Base-by-base conservation (phyloP, 2,113 vertebrate genomes). In the Albula goreensis region DNA sequence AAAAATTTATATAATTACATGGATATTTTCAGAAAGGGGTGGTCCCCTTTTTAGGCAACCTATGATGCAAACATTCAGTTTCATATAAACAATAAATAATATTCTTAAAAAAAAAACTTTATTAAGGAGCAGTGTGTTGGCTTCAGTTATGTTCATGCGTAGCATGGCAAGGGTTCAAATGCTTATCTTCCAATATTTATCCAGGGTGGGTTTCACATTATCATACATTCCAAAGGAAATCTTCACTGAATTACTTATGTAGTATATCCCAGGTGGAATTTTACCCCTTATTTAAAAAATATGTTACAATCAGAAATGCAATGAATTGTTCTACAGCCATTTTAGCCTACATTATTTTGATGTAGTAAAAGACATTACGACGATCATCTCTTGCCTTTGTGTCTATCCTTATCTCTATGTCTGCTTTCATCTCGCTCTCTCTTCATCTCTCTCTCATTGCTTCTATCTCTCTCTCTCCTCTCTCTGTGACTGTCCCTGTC, bases 311-410 rank as follows among this genome's bases (percentile, higher is more conserved):
- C 17, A 22, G 56, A 60, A 12, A 11, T 15, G 11, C 12, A 60
- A 15, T 60, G 11, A 12, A 22, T 66, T 66, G 60, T 66, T 19
- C 60, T 19, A 22, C 22, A 66, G 60, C 60, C 31, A 41, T 41
- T 41, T 41, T 41, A 41, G 31, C 31, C 31, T 41, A 1, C 31
- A 41, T 41, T 41, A 41, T 70, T 70, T 70, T n/a, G 17, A n/a
- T n/a, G 63, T 50, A 52, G 50, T 8, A 52, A 81, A 25, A 52
- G 13, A 50, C 22, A 25, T 52, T 19, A 49, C 13, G 4, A 53
- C 31, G 51, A 11, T 93, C 89, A 93, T 88, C 92, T 92, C 80
- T 94, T 93, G 48, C 93, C 94, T 22, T 92, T 93, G 88, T 93
- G 94, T 60, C 90, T 53, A 12, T 94, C 92, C 79, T 93, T 94